Evolutionary conservation across 2,113 vertebrate species (phyloP).

Genomic region (Bucco capensis): DNA sequence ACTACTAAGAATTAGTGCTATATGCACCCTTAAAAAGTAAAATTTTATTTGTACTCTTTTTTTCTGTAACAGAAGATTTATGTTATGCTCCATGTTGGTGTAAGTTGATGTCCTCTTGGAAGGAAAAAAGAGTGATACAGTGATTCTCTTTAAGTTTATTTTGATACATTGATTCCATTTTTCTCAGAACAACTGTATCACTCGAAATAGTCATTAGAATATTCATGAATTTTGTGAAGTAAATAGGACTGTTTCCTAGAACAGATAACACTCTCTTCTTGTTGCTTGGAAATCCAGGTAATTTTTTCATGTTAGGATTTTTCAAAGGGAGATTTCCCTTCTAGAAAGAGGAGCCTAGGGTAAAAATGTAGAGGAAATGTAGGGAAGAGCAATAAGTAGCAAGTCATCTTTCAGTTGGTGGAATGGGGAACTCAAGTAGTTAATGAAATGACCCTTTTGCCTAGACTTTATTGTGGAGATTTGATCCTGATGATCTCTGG

Average conservation of each 20-base stretch:
- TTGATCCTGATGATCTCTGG: background rate
- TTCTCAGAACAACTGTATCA: background rate
- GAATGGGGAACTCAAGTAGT: background rate
- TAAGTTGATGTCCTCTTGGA: background rate
- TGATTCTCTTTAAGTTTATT: background rate
- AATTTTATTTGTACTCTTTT: background rate
- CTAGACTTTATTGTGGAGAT: background rate
- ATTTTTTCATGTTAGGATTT: background rate
- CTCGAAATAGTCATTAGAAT: background rate
- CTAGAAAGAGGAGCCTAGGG: background rate
- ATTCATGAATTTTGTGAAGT: background rate
- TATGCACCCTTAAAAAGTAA: background rate
- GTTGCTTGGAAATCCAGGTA: background rate
- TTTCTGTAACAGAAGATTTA: background rate
- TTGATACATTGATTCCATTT: background rate
- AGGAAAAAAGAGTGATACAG: rapidly evolving
- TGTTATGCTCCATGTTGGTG: background rate
- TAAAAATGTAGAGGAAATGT: background rate
- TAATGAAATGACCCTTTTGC: background rate
- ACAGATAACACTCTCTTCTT: background rate
- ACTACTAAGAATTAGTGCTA: background rate
- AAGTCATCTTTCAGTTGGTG: background rate
- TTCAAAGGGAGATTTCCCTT: background rate
- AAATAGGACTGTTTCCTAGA: background rate
- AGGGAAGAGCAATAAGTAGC: background rate